A percentile compares a stretch with the other conserved stretches of the same genome.
These are phyloP conservation scores for Sycophila texana DNA, from an alignment of 2,888 invertebrate species.

Conservation along the genomic window DNA sequence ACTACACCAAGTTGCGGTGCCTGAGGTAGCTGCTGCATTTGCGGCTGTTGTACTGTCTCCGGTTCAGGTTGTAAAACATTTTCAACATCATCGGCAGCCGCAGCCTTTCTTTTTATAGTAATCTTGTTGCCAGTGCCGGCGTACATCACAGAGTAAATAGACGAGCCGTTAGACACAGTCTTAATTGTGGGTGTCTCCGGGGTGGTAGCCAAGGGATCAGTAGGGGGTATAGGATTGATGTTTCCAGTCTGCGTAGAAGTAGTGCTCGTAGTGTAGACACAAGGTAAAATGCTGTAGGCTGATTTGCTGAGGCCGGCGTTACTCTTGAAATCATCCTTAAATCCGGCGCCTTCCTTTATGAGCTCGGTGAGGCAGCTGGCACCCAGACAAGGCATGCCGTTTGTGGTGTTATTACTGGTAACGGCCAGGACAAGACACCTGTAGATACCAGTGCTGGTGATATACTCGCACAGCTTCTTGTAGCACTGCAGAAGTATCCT, in stretches of 20 bases:
- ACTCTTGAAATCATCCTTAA: conserved; percentile 86
- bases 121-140: conserved; percentile 89
- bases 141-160: conserved; percentile 87
- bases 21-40: conserved; percentile 30
- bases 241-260: conserved; percentile 77
- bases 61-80: conserved; percentile 53
- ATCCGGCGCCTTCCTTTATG: conserved; percentile 88
- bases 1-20: conserved; percentile 70
- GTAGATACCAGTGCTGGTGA: conserved; percentile 85
- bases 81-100: conserved; percentile 77
- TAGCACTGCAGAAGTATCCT: conserved; percentile 91
- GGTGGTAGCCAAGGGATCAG: neutral
- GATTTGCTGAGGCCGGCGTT: conserved; percentile 85
- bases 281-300: conserved; percentile 85
- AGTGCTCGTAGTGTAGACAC: conserved; percentile 82
- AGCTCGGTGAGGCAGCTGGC: conserved; percentile 83
- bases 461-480: conserved; percentile 90
- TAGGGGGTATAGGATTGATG: neutral
- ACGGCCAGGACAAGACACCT: conserved; percentile 77
- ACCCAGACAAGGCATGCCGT: conserved; percentile 76
- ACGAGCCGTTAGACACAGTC: conserved; percentile 79
- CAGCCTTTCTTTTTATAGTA: conserved; percentile 87
- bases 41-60: conserved; percentile 44
- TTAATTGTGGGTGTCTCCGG: conserved; percentile 63
- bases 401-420: conserved; percentile 76